These are phyloP conservation scores for Eugnorisma glareosa DNA, from an alignment of 2,888 invertebrate genomes.

Conservation along the genomic window DNA sequence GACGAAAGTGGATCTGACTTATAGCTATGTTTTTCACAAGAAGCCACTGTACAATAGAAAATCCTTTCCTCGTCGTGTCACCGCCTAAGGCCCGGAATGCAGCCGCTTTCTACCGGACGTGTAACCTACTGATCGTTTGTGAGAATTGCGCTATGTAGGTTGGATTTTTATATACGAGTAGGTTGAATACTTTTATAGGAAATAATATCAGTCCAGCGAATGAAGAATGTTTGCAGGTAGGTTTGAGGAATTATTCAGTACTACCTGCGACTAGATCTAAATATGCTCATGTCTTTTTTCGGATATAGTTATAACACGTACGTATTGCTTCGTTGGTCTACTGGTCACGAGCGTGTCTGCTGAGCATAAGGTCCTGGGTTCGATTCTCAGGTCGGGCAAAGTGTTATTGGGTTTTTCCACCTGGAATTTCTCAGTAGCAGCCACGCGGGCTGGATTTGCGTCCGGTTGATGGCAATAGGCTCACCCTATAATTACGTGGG, in stretches of 20 bases:
- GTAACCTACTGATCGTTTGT: slow-evolving; percentile 4
- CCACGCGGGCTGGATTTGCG: too few species aligned
- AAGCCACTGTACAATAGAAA: slow-evolving; percentile 33
- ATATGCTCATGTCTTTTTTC: too few species aligned
- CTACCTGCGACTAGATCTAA: background rate
- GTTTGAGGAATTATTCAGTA: background rate
- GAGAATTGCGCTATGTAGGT: slow-evolving; percentile 11
- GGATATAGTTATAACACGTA: too few species aligned
- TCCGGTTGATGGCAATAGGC: too few species aligned
- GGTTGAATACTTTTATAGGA: background rate
- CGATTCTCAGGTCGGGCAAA: too few species aligned
- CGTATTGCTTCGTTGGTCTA: too few species aligned
- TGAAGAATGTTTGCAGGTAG: background rate
- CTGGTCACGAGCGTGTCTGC: too few species aligned
- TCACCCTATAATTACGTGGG: too few species aligned
- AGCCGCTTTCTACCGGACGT: slow-evolving; percentile 30
- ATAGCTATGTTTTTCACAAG: slow-evolving; percentile 4
- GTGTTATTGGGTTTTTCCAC: too few species aligned
- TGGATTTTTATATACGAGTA: slow-evolving; percentile 13
- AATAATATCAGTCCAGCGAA: background rate
- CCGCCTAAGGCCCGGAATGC: slow-evolving; percentile 37
- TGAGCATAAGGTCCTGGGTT: too few species aligned
- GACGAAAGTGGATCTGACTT: background rate
- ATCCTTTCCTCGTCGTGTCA: slow-evolving; percentile 13
- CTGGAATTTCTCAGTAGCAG: too few species aligned